Evolutionary conservation across 2,888 invertebrate genomes (phyloP).

Genomic region (Cancer borealis): DNA sequence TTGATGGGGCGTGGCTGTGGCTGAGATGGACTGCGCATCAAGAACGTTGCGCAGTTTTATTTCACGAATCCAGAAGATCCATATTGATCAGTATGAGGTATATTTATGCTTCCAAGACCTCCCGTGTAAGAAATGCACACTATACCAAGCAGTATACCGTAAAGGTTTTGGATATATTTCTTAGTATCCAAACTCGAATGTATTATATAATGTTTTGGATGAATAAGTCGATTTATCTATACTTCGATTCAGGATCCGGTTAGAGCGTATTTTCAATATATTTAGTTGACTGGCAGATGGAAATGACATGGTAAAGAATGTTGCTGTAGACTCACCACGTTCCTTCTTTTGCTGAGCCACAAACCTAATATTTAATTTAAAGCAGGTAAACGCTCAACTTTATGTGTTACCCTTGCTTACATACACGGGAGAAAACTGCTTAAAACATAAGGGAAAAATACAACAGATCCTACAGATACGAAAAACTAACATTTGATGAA

Average conservation of each 20-base stretch:
- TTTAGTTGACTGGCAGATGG: neutral
- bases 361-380: neutral
- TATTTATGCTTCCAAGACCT: slow-evolving; percentile 13
- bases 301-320: neutral
- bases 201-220: neutral
- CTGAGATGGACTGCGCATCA: neutral
- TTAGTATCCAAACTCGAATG: neutral
- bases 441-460: neutral
- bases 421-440: neutral
- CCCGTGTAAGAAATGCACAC: neutral
- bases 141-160: neutral
- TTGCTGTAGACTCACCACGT: neutral
- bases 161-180: neutral
- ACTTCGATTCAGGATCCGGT: neutral
- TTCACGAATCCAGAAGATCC: neutral
- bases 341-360: neutral
- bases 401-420: neutral
- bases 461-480: neutral
- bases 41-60: neutral
- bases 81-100: neutral
- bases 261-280: neutral
- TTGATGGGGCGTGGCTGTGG: neutral
- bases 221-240: neutral
- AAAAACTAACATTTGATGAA: neutral
- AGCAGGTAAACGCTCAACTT: neutral